A percentile compares a stretch with the other conserved stretches of the same genome.
These are phyloP conservation scores for Aphelenchoides avenae DNA, from an alignment of 1,140 invertebrate genomes.

Conservation along the genomic window DNA sequence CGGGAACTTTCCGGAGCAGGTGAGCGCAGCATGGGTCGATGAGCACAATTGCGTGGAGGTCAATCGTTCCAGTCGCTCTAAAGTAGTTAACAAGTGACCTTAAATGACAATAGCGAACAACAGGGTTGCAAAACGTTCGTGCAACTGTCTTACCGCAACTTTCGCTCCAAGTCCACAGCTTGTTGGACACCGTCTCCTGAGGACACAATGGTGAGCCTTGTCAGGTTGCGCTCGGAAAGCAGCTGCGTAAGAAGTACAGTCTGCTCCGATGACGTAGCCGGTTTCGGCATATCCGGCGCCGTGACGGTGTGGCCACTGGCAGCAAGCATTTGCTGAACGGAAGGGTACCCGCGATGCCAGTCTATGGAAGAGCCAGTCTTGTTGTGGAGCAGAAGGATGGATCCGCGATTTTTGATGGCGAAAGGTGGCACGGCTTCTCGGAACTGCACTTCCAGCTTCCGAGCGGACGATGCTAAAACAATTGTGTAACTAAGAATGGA, in stretches of 20 bases:
- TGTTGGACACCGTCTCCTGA: conserved; percentile 3
- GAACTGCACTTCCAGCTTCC: no score
- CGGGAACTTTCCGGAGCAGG: no score
- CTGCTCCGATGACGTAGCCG: conserved; percentile 1
- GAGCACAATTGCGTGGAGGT: no score
- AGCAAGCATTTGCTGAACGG: conserved; percentile 27
- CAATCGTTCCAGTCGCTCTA: background rate
- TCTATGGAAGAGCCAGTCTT: conserved; percentile 1
- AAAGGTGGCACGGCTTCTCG: no score
- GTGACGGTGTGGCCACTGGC: conserved; percentile 27
- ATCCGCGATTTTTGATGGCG: conserved; percentile 24
- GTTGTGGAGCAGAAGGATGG: conserved; percentile 10
- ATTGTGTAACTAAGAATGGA: no score
- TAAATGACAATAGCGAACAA: background rate
- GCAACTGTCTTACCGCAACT: background rate
- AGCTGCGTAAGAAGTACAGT: conserved; percentile 14
- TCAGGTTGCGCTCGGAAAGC: conserved; percentile 9
- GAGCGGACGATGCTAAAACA: no score
- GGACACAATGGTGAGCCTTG: background rate
- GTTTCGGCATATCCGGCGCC: conserved; percentile 10
- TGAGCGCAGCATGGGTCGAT: no score
- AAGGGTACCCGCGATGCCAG: conserved; percentile 24
- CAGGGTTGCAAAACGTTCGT: conserved; percentile 11
- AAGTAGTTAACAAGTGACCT: no score
- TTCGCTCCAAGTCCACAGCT: background rate